phyloP scores from a whole-genome alignment of 53 echinoderm and acorn worm genomes.

The Echinometra lucunter region DNA sequence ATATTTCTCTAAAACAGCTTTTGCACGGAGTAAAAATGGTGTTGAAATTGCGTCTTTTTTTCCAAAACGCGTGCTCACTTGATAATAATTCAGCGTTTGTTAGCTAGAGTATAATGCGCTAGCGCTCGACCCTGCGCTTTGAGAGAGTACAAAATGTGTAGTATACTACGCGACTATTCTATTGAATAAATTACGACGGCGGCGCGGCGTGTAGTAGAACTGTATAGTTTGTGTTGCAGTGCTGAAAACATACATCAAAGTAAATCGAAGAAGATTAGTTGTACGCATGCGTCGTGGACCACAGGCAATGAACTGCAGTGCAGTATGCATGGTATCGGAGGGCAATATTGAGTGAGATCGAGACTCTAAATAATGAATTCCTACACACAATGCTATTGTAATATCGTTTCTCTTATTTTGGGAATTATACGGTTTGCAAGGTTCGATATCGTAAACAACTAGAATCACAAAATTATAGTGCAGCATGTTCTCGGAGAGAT shows the following conservation, averaged over 20 bases:
- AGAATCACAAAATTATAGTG: too few species aligned
- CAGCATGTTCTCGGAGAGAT: too few species aligned
- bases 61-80: background rate
- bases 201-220: conserved; percentile 51
- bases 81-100: background rate
- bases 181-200: conserved; percentile 33
- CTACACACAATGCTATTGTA: background rate
- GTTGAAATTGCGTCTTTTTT: conserved; percentile 27
- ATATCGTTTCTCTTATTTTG: background rate
- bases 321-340: background rate
- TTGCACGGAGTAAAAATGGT: background rate
- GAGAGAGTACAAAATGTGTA: too few species aligned
- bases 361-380: background rate
- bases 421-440: background rate
- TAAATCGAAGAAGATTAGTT: conserved; percentile 59
- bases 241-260: conserved; percentile 60
- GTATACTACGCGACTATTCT: background rate
- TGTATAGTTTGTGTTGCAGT: background rate
- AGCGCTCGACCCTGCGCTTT: background rate
- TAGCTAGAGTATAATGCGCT: too few species aligned
- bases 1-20: background rate
- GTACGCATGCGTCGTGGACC: conserved; percentile 62
- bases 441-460: background rate
- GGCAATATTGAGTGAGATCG: too few species aligned
- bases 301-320: conserved; percentile 18